Percentiles rank a stretch among this genome's conserved stretches.
Conservation (phyloP, 1,140 invertebrate species). For the Trichonephila clavipes region DNA sequence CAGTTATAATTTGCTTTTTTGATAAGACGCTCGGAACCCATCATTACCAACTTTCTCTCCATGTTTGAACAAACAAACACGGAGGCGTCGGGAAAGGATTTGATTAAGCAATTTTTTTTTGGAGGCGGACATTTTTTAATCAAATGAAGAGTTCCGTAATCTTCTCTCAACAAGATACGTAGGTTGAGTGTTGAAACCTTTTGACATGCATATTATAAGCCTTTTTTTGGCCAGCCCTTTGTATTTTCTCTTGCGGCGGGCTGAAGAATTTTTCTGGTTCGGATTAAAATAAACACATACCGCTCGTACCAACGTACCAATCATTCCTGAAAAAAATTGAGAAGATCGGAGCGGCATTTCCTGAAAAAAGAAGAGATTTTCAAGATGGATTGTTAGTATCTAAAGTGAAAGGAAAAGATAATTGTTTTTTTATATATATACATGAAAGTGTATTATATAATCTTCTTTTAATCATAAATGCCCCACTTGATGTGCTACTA, state of each 20-base stretch:
- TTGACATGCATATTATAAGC: background rate
- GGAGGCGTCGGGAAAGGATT: constrained; percentile 20
- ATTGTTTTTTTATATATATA: no score
- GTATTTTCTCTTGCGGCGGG: background rate
- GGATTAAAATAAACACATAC: background rate
- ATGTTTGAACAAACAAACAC: constrained; percentile 47
- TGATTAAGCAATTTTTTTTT: background rate
- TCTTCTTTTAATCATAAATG: no score
- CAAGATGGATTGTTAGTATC: no score
- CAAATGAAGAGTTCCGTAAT: constrained; percentile 5
- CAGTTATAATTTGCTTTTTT: constrained; percentile 46
- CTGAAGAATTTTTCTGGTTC: background rate
- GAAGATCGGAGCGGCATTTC: no score
- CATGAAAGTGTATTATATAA: no score
- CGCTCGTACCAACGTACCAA: background rate
- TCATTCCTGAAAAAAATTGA: no score
- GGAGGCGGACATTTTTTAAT: constrained; percentile 11
- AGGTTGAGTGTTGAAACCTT: background rate
- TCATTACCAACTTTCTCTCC: constrained; percentile 45
- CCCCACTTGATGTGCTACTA: no score
- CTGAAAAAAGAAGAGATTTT: no score
- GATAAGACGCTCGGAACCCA: constrained; percentile 14
- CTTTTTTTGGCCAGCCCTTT: background rate
- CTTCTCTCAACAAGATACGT: background rate
- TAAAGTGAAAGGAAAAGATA: no score